Evolutionary conservation across 2,888 invertebrate genomes (phyloP).

Genomic region (Troides helena): DNA sequence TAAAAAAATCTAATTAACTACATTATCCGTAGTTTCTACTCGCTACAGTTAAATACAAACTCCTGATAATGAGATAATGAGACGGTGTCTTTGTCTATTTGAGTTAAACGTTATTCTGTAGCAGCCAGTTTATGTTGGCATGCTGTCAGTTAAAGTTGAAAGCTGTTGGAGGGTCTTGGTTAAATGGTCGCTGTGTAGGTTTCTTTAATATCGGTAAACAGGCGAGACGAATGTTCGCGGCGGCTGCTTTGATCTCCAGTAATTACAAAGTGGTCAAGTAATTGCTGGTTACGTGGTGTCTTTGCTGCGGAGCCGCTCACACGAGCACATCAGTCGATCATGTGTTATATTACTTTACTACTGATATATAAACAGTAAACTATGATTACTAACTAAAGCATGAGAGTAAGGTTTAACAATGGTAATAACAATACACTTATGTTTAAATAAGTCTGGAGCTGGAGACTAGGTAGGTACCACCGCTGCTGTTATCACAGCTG

Average conservation of each 20-base stretch:
- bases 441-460: no score
- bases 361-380: no score
- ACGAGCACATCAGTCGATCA: neutral
- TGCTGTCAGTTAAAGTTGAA: neutral
- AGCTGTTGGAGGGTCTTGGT: constrained; percentile 39
- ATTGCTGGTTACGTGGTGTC: constrained; percentile 56
- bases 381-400: no score
- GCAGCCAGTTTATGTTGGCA: constrained; percentile 39
- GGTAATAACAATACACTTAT: no score
- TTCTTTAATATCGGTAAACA: constrained; percentile 63
- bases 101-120: constrained; percentile 43
- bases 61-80: constrained; percentile 61
- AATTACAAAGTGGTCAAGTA: constrained; percentile 55
- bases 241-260: constrained; percentile 70
- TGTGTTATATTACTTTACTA: no score
- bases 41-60: constrained; percentile 36
- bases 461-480: no score
- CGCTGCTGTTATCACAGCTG: no score
- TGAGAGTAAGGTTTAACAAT: no score
- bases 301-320: neutral
- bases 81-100: constrained; percentile 74
- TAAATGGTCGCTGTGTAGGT: constrained; percentile 45
- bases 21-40: constrained; percentile 1
- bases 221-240: constrained; percentile 73
- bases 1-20: no score